A percentile compares a stretch with the other conserved stretches of the same genome.
Evolutionary conservation across 2,888 invertebrate species (phyloP).

Genomic region (Adelphocoris suturalis): DNA sequence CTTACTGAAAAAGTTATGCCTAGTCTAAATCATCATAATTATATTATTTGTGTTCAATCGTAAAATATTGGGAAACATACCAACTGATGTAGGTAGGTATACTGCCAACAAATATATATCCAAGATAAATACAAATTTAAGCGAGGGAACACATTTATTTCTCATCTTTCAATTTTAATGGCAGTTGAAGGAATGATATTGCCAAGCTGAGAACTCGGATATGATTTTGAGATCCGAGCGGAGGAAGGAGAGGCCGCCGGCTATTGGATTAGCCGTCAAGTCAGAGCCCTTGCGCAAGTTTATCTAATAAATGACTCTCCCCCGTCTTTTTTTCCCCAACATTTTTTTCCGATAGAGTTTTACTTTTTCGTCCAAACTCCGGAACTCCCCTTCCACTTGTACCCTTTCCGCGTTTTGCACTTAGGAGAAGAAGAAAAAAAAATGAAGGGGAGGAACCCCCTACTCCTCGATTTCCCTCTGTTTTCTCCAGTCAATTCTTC

Average conservation of each 20-base stretch:
- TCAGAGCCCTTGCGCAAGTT: slow-evolving; percentile 44
- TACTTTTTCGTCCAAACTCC: slow-evolving; percentile 27
- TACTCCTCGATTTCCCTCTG: background rate
- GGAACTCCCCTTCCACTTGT: background rate
- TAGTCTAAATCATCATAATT: too few relatives aligned
- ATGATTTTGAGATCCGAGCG: slow-evolving; percentile 44
- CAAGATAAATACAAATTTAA: too few relatives aligned
- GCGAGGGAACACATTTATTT: too few relatives aligned
- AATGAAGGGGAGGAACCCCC: background rate
- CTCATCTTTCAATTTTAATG: too few relatives aligned
- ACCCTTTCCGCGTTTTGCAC: slow-evolving; percentile 7
- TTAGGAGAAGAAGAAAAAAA: background rate
- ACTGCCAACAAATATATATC: too few relatives aligned
- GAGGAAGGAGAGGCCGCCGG: slow-evolving; percentile 10
- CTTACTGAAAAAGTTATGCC: too few relatives aligned
- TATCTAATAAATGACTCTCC: slow-evolving; percentile 50
- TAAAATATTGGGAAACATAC: too few relatives aligned
- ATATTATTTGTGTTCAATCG: too few relatives aligned
- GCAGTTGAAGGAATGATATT: too few relatives aligned
- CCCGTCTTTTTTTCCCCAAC: background rate
- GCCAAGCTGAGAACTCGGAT: slow-evolving; percentile 4
- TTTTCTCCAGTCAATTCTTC: slow-evolving; percentile 16
- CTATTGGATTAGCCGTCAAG: slow-evolving; percentile 53
- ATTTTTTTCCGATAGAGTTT: slow-evolving; percentile 29
- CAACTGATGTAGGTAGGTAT: too few relatives aligned